Base-by-base conservation (phyloP, 2,888 invertebrate genomes). In the Mamestra brassicae region DNA sequence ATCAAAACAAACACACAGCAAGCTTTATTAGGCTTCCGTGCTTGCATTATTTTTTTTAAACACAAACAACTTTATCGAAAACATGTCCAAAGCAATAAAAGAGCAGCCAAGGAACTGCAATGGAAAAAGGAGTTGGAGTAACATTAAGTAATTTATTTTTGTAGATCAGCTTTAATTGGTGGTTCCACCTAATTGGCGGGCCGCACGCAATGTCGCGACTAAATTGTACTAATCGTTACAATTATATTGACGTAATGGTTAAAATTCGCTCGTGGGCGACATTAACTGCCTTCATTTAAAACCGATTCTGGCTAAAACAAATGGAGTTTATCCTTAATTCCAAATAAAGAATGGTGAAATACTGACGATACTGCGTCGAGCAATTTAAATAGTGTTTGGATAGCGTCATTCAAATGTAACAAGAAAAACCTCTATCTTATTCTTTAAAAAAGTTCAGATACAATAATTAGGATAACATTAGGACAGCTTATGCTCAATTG, bases 151-250 rank as follows among this genome's bases (percentile, higher is more conserved):
- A 89, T 91, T 90, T 91, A 88, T 88, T 91, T 92, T 92, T 88
- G 87, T 88, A 81, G 86, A 88, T 85, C 86, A 85, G 88, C 89
- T 92, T 92, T 93, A 94, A 94, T 94, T 93, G 92, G 83, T 83
- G 79, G 85, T 87, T 67, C 74, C 87, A 86, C 84, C 89, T 93
- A 91, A 94, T 93, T 93, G 94, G 80, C 71, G 87, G 87, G 77
- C 80, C 84, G 84, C 95, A 95, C 94, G 96, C 93, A 87, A 95
- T 87, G 91, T 93, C 91, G 91, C 93, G 89, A 91, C 92, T 90
- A 91, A 93, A 93, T 92, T 93, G 92, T 92, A 86, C 90, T 93
- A 94, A 95, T 94, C 90, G 92, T 84, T 89, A 88, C 89, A 90
- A 92, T 92, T 90, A 89, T 88, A 88, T 90, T 90, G 89, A 90